These are phyloP conservation scores for Antheraea pernyi DNA, from an alignment of 1,140 invertebrate species.

Conservation along the genomic window DNA sequence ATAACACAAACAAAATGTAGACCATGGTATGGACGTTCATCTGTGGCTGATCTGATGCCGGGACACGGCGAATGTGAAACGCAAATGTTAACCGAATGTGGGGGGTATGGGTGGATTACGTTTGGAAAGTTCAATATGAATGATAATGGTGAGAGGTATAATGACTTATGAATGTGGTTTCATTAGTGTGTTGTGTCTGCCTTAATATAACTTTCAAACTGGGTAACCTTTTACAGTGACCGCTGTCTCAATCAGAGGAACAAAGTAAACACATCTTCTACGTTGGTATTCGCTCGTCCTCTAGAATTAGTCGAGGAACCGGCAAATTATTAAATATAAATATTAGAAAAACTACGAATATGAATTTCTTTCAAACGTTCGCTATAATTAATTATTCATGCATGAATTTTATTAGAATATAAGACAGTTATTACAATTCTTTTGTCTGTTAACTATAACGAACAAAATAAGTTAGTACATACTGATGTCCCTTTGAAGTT, in stretches of 20 bases:
- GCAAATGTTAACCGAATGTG: constrained; percentile 46
- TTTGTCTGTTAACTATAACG: constrained; percentile 29
- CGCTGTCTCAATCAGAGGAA: constrained; percentile 9
- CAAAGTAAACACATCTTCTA: constrained; percentile 31
- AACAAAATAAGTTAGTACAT: background rate
- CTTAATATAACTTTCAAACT: constrained; percentile 20
- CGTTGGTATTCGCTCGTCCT: background rate
- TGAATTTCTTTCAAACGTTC: constrained; percentile 6
- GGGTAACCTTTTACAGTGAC: background rate
- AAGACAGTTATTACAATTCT: constrained; percentile 11
- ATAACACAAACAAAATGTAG: constrained; percentile 57
- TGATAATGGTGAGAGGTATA: constrained; percentile 37
- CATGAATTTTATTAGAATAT: constrained; percentile 32
- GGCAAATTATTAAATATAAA: background rate
- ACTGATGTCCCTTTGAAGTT: background rate
- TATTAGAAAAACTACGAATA: background rate
- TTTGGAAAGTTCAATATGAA: constrained; percentile 12
- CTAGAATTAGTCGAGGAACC: constrained; percentile 19
- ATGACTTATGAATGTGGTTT: constrained; percentile 48
- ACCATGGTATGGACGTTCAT: constrained; percentile 56
- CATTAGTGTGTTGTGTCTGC: constrained; percentile 61
- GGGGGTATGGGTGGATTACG: constrained; percentile 27
- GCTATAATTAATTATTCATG: constrained; percentile 19
- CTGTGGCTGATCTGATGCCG: constrained; percentile 17
- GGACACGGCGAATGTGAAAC: constrained; percentile 39